Percentiles rank a stretch among this genome's conserved stretches.
Conservation (phyloP, 2,113 vertebrate species). For the Xenopus borealis region DNA sequence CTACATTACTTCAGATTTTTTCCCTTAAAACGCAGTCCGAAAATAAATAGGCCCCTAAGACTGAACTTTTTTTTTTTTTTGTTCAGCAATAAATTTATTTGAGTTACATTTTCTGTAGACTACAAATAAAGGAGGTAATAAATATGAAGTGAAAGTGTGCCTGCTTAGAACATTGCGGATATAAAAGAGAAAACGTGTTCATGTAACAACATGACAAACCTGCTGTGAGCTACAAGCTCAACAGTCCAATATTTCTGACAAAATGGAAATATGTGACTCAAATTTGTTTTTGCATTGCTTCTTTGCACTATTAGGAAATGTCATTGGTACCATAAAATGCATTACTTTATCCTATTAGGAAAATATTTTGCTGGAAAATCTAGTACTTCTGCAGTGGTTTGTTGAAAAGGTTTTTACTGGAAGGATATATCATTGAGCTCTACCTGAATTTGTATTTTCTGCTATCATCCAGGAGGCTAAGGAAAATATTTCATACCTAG, state of each 20-base stretch:
- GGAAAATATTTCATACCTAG: constrained; percentile 36
- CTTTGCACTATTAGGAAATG: constrained; percentile 32
- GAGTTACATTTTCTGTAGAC: too few species aligned
- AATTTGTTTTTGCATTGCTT: constrained; percentile 8
- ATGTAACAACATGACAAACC: background rate
- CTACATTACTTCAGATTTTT: too few species aligned
- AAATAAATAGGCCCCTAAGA: too few species aligned
- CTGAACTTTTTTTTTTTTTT: too few species aligned
- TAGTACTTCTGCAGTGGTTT: constrained; percentile 13
- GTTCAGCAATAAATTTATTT: too few species aligned
- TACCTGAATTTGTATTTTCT: constrained; percentile 30
- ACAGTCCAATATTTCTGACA: constrained; percentile 20
- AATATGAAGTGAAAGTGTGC: too few species aligned
- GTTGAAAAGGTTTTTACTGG: constrained; percentile 32
- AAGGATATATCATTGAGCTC: constrained; percentile 20
- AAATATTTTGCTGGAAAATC: constrained; percentile 28
- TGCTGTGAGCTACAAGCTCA: constrained; percentile 32
- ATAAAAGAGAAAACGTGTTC: too few species aligned
- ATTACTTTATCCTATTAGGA: constrained; percentile 25
- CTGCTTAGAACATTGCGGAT: too few species aligned
- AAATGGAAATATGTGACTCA: constrained; percentile 24
- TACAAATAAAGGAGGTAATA: constrained; percentile 10
- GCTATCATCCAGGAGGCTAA: constrained; percentile 28
- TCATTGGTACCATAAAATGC: constrained; percentile 15
- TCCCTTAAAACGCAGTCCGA: too few species aligned